Base-by-base conservation (phyloP, 2,113 vertebrate species). In the Campylomormyrus tamandua region DNA sequence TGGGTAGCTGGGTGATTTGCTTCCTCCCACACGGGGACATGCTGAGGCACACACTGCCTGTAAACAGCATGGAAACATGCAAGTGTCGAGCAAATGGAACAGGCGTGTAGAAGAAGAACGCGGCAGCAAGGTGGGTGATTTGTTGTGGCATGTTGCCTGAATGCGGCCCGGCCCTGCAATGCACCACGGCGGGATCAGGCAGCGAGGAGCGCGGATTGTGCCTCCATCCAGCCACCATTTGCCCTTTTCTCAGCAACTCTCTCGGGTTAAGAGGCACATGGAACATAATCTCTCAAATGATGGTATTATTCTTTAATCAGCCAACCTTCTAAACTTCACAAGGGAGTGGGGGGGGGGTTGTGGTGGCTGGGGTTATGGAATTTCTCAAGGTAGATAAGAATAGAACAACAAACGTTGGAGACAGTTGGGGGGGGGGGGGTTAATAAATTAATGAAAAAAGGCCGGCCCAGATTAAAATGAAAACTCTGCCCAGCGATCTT, bases 271-370 rank as follows among this genome's bases (percentile, higher is more conserved):
- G 74, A 89, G 45, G 58, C 58, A 89, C 91, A 48, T 58, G 49
- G 88, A 92, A 92, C 88, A 89, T 90, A 90, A 91, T 92, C 88
- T 80, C 87, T 90, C 88, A 87, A 49, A 89, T 87, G 89, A 91
- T 91, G 74, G 92, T 84, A 91, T 91, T 92, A 89, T 91, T 7
- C 90, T 90, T 93, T 88, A 92, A 91, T 90, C 87, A 91, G 83
- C 50, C 91, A 90, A 91, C 88, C 89, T 88, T 46, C 80, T 49
- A 84, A 91, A 39, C 80, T 89, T 77, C 88, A 24, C 9, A 19
- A 53, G 52, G 17, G 52, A 53, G 52, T 53, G 19, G 48, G 50
- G 48, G 90, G 62, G 3, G 62, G 89, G n/a, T 56, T 6, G 21
- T 21, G 17, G 48, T 35, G 52, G 31, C 19, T 19, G 24, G 39